Percentiles rank a stretch among this genome's conserved stretches.
phyloP scores from a whole-genome alignment of 2,797 vertebrate genomes.

The Danionella dracula region DNA sequence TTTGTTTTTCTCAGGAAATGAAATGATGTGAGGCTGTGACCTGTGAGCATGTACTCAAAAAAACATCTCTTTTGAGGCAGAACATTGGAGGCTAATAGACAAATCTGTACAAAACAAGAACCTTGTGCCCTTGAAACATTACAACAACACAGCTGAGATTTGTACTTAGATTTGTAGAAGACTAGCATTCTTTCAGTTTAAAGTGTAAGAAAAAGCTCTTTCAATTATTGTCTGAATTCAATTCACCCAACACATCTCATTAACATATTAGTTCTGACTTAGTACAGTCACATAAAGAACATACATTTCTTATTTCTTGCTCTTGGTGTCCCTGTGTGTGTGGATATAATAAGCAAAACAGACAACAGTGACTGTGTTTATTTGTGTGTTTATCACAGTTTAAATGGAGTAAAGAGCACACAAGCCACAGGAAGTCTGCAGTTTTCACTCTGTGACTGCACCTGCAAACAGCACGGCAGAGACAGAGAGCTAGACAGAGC shows the following conservation, averaged over 20 bases:
- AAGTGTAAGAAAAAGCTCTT: too few species aligned
- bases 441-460: slow-evolving; percentile 19
- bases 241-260: too few species aligned
- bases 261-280: too few species aligned
- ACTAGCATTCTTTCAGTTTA: too few species aligned
- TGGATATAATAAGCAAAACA: too few species aligned
- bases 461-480: slow-evolving; percentile 32
- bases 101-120: neutral
- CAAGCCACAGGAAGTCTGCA: slow-evolving; percentile 43
- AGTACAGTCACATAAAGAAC: too few species aligned
- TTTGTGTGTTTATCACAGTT: slow-evolving; percentile 3
- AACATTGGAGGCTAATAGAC: neutral
- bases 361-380: neutral
- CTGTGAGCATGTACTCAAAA: neutral
- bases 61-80: neutral
- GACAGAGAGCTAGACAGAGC: slow-evolving; percentile 5
- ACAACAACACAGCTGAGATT: slow-evolving; percentile 27
- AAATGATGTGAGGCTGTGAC: neutral
- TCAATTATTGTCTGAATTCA: too few species aligned
- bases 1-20: neutral
- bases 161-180: too few species aligned
- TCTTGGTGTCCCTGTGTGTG: neutral
- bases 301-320: too few species aligned
- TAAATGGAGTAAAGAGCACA: neutral
- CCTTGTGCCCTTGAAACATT: neutral